Percentiles rank a stretch among this genome's conserved stretches.
phyloP scores from a whole-genome alignment of 2,113 vertebrate species.

The Pterocles burchelli region DNA sequence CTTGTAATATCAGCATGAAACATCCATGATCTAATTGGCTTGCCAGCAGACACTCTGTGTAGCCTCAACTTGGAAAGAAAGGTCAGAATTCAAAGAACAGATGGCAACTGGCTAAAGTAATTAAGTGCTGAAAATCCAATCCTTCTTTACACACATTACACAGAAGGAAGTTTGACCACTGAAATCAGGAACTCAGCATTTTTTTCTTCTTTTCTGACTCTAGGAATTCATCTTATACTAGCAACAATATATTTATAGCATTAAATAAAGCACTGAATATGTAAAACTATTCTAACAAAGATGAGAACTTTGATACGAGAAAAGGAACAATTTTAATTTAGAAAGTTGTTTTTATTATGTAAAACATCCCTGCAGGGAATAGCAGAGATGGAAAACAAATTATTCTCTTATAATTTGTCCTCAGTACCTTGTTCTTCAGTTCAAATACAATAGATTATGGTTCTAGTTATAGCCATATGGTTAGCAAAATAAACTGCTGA shows the following conservation, averaged over 20 bases:
- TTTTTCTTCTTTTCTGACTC: background rate
- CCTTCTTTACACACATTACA: constrained; percentile 37
- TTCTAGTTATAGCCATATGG: constrained; percentile 10
- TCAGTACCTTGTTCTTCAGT: constrained; percentile 15
- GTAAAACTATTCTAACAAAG: background rate
- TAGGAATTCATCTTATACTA: constrained; percentile 18
- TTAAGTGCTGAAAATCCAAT: constrained; percentile 70
- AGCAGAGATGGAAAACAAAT: constrained; percentile 29
- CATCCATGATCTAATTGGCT: constrained; percentile 56
- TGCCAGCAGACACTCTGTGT: constrained; percentile 45
- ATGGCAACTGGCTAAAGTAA: constrained; percentile 74
- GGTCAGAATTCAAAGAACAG: constrained; percentile 73
- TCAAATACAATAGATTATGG: constrained; percentile 7
- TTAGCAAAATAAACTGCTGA: constrained; percentile 18
- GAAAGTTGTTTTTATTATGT: background rate
- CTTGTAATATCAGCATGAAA: constrained; percentile 65
- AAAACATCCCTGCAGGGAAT: constrained; percentile 15
- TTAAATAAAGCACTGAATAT: constrained; percentile 5
- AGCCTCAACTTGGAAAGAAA: constrained; percentile 56
- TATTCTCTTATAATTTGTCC: constrained; percentile 25
- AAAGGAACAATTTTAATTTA: constrained; percentile 36
- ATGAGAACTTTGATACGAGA: background rate
- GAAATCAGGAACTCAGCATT: constrained; percentile 6
- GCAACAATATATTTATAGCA: background rate
- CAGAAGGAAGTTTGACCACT: constrained; percentile 41